phyloP scores from a whole-genome alignment of 2,113 vertebrate species.

The Ceyx cyanopectus region DNA sequence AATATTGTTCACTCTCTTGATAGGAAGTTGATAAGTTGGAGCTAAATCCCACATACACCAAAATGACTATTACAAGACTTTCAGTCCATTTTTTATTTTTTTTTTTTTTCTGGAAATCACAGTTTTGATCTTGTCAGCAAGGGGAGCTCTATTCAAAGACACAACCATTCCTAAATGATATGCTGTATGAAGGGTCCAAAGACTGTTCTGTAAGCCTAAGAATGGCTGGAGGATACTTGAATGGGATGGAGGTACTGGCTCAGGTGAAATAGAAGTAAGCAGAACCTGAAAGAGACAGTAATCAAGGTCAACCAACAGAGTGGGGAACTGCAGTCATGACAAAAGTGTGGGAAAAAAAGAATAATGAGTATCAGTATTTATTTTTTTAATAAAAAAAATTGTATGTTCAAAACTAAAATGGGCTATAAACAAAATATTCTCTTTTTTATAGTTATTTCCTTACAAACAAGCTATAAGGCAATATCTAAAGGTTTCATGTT shows the following conservation, averaged over 20 bases:
- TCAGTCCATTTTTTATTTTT: neutral
- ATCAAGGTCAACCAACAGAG: neutral
- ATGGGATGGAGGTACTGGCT: neutral
- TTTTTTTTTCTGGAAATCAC: neutral
- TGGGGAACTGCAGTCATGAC: neutral
- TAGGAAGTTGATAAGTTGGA: neutral
- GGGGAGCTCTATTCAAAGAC: neutral
- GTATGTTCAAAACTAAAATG: neutral
- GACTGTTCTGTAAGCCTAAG: neutral
- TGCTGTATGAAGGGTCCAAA: neutral
- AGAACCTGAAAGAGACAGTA: neutral
- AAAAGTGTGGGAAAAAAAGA: neutral
- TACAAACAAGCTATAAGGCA: neutral
- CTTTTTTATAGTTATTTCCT: neutral
- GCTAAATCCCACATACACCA: neutral
- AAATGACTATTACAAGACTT: neutral
- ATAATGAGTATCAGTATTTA: rapidly evolving
- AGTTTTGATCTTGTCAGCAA: neutral
- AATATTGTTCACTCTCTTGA: neutral
- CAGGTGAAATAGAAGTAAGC: neutral
- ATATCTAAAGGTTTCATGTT: neutral
- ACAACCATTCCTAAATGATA: neutral
- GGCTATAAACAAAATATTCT: neutral
- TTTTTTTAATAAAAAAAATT: no score
- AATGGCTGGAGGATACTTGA: neutral